Evolutionary conservation across 1,140 invertebrate genomes (phyloP).

Genomic region (Lysiphlebus fabarum): DNA sequence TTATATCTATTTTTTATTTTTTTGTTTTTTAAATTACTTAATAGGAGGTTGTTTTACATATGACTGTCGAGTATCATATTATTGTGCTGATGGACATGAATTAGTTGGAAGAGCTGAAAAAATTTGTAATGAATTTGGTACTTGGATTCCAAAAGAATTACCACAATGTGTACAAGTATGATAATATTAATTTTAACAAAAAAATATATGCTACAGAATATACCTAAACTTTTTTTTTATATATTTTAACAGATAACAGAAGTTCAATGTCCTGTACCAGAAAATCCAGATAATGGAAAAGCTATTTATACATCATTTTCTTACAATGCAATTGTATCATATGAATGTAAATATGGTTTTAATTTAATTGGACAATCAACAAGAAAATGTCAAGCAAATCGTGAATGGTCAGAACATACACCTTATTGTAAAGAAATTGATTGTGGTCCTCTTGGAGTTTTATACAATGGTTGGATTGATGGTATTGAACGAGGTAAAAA

Average conservation of each 20-base stretch:
- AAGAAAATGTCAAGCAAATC: constrained; percentile 84
- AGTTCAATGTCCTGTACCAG: constrained; percentile 83
- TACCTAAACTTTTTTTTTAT: background rate
- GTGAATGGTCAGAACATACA: constrained; percentile 84
- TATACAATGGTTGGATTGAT: constrained; percentile 95
- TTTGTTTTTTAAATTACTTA: constrained; percentile 8
- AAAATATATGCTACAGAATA: background rate
- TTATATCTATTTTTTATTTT: no score
- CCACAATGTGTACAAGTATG: constrained; percentile 81
- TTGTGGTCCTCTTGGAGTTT: constrained; percentile 82
- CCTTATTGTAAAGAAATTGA: constrained; percentile 94
- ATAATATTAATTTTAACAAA: constrained; percentile 15
- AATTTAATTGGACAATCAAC: constrained; percentile 83
- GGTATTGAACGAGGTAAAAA: constrained; percentile 72
- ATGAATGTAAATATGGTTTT: constrained; percentile 91
- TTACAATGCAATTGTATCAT: constrained; percentile 90
- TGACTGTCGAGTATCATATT: constrained; percentile 85
- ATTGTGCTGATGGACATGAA: constrained; percentile 90
- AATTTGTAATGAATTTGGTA: constrained; percentile 81
- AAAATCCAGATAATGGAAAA: constrained; percentile 85
- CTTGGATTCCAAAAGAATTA: constrained; percentile 84
- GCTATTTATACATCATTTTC: constrained; percentile 88
- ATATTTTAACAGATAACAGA: constrained; percentile 64
- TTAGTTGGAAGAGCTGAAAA: constrained; percentile 79
- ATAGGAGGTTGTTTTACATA: constrained; percentile 86